Evolutionary conservation across 2,113 vertebrate genomes (phyloP).

Genomic region (Eidolon helvum): DNA sequence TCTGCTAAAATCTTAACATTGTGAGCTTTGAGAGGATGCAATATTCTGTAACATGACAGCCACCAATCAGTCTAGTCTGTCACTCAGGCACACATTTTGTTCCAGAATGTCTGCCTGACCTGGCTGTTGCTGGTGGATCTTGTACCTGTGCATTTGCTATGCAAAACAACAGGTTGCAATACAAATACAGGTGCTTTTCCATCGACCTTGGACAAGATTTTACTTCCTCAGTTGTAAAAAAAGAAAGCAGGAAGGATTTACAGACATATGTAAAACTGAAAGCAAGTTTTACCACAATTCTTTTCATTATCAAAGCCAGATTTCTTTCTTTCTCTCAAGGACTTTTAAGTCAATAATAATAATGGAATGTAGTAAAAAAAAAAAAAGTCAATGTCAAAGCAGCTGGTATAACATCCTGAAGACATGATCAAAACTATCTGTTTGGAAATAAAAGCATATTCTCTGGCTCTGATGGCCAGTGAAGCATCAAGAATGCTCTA

Average conservation of each 20-base stretch:
- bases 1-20: background rate
- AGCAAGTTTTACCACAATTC: background rate
- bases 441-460: background rate
- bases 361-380: background rate
- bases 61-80: background rate
- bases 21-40: background rate
- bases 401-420: background rate
- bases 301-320: background rate
- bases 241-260: background rate
- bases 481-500: background rate
- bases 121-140: background rate
- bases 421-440: background rate
- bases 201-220: background rate
- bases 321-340: background rate
- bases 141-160: background rate
- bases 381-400: background rate
- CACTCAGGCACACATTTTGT: background rate
- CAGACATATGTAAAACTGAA: background rate
- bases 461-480: background rate
- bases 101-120: background rate
- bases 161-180: slow-evolving; percentile 2
- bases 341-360: background rate
- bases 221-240: background rate
- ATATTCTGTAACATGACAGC: background rate
- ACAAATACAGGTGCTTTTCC: slow-evolving; percentile 47